Evolutionary conservation across 2,113 vertebrate genomes (phyloP).

Genomic region (Leptosomus discolor): DNA sequence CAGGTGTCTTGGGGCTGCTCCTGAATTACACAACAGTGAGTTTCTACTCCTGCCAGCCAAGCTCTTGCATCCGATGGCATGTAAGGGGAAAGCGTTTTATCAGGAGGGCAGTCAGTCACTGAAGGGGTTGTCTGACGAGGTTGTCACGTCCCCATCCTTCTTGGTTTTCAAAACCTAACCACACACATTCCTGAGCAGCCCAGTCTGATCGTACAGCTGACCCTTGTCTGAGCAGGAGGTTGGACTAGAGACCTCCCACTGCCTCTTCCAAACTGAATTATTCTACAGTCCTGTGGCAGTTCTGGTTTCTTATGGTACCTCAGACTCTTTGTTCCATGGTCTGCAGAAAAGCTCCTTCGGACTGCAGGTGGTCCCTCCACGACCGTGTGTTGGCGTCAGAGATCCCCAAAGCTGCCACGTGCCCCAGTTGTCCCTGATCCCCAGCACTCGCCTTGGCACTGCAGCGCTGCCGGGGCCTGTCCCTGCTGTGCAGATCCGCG

Average conservation of each 20-base stretch:
- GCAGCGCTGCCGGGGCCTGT: background rate
- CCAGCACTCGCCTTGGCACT: background rate
- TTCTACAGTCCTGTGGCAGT: background rate
- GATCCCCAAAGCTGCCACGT: background rate
- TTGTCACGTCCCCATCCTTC: too few relatives aligned
- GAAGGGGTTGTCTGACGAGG: too few relatives aligned
- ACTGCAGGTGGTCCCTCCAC: background rate
- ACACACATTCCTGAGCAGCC: background rate
- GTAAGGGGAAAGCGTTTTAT: too few relatives aligned
- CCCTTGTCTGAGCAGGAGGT: background rate
- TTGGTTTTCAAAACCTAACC: background rate
- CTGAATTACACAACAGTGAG: too few relatives aligned
- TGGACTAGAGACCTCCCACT: background rate
- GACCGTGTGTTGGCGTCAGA: rapidly evolving
- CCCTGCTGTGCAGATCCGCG: background rate
- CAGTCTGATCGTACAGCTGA: background rate
- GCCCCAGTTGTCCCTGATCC: background rate
- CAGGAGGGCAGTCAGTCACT: background rate
- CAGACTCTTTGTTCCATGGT: too few relatives aligned
- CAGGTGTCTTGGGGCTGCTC: background rate
- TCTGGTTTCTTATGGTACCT: background rate
- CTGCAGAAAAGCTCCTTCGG: background rate
- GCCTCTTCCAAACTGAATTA: background rate
- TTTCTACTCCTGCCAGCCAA: background rate
- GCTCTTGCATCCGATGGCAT: background rate